Percentiles rank a stretch among this genome's conserved stretches.
Evolutionary conservation across 2,113 vertebrate species (phyloP).

Genomic region (Cinclus cinclus): DNA sequence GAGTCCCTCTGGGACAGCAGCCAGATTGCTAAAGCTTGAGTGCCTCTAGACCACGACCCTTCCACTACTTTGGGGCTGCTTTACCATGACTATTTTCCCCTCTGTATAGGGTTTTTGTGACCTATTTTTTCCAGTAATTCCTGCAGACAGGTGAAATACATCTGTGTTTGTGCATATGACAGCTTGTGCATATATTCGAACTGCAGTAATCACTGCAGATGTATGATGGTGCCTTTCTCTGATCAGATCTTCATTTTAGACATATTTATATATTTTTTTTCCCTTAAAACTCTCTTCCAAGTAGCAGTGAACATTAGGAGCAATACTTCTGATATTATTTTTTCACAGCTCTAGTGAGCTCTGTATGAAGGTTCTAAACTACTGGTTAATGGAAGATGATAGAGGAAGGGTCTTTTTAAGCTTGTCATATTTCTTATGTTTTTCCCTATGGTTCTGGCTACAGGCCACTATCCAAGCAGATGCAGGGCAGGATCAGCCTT

Average conservation of each 20-base stretch:
- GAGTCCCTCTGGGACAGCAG: conserved; percentile 75
- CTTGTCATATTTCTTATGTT: not conserved
- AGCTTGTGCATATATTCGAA: not conserved
- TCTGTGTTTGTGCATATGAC: not conserved
- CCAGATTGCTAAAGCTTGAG: conserved; percentile 77
- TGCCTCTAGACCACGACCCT: conserved; percentile 65
- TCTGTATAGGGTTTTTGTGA: not conserved
- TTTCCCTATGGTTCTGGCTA: not conserved
- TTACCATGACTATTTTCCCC: not conserved
- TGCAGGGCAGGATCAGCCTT: not conserved
- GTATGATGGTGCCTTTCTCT: not conserved
- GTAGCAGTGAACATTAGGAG: not conserved
- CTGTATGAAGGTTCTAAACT: not conserved
- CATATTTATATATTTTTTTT: not conserved
- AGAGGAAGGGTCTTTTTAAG: not conserved
- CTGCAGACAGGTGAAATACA: not conserved
- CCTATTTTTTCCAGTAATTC: not conserved
- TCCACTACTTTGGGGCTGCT: not conserved
- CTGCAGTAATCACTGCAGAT: not conserved
- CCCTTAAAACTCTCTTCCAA: not conserved
- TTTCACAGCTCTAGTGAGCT: not conserved
- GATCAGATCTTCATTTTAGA: not conserved
- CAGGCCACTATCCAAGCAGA: not conserved
- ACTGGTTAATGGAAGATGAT: not conserved
- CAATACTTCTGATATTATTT: not conserved